Percentiles rank a stretch among this genome's conserved stretches.
Evolutionary conservation across 1,140 invertebrate genomes (phyloP).

Genomic region (Drosophila guanche): DNA sequence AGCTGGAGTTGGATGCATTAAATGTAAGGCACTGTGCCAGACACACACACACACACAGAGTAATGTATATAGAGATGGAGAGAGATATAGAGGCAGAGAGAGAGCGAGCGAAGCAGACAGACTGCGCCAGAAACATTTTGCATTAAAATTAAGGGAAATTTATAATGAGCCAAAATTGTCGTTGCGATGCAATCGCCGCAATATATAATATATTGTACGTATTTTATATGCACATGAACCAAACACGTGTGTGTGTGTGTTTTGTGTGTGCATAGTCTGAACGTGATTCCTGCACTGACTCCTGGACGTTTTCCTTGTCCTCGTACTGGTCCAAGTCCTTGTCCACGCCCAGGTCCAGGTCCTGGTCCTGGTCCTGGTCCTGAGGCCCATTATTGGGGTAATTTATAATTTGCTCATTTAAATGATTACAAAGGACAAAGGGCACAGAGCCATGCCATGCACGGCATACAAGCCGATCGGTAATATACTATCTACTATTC

Average conservation of each 20-base stretch:
- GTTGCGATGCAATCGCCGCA: slow-evolving; percentile 56
- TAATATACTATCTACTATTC: too few species aligned
- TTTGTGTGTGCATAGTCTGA: slow-evolving; percentile 11
- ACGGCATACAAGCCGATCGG: too few species aligned
- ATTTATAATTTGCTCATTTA: slow-evolving; percentile 78
- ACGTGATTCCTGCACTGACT: slow-evolving; percentile 30
- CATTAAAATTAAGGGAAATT: slow-evolving; percentile 81
- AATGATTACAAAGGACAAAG: slow-evolving; percentile 58
- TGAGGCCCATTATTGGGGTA: slow-evolving; percentile 62
- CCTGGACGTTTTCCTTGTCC: slow-evolving; percentile 27
- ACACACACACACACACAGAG: slow-evolving; percentile 43
- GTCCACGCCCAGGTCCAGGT: neutral
- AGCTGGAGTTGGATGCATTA: slow-evolving; percentile 62
- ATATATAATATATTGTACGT: slow-evolving; percentile 50
- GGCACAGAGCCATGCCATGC: neutral
- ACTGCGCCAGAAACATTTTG: slow-evolving; percentile 64
- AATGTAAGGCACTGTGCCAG: slow-evolving; percentile 78
- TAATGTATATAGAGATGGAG: neutral
- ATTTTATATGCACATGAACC: slow-evolving; percentile 24
- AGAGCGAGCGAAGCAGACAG: slow-evolving; percentile 5
- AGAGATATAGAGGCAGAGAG: slow-evolving; percentile 7
- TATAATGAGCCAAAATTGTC: slow-evolving; percentile 80
- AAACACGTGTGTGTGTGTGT: slow-evolving; percentile 1
- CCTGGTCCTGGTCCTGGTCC: slow-evolving; percentile 31
- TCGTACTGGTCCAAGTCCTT: too few species aligned